Base-by-base conservation (phyloP, 2,888 invertebrate genomes). In the Sinodicranocentrus sp. region DNA sequence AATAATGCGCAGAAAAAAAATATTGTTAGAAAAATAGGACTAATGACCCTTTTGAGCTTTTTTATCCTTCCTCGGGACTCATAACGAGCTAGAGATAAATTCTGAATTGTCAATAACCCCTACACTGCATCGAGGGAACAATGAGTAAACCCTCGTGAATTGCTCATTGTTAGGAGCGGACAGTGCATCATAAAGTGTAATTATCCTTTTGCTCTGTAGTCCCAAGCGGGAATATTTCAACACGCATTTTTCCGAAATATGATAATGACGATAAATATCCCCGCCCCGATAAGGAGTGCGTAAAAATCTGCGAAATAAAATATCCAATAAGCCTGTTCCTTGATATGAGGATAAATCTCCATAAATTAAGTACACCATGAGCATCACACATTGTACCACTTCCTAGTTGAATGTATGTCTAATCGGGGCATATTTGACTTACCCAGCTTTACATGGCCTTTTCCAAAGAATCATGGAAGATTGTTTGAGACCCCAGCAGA, bases 181-280 rank as follows among this genome's bases (percentile, higher is more conserved):
- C 39, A 21, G 43, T 43, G 21, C 44, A 44, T n/a, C 23, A 44
- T 44, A 23, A 67, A 13, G 17, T n/a, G 48, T 76, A 76, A 76
- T 76, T 65, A 76, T 65, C 8, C 73, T 15, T n/a, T n/a, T n/a
- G n/a, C n/a, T n/a, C n/a, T n/a, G n/a, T 21, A 33, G 28, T 67
- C 76, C 67, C 76, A 21, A 61, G 73, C 48, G 65, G 13, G 39
- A 39, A 13, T 3, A 65, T 65, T 67, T 65, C 67, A 52, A 65
- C 52, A 76, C 54, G 65, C 76, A 65, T 54, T 52, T 65, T 52
- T 28, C 63, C 52, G 15, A 48, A 52, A 63, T 65, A 76, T 76
- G 76, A 54, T 76, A 76, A 76, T 76, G 67, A 65, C 52, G 28
- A 48, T 76, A 65, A 26, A 21, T 26, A 17, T 43, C 25, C 63